A percentile compares a stretch with the other conserved stretches of the same genome.
Evolutionary conservation across 1,140 invertebrate species (phyloP).

Genomic region (Amyelois transitella): DNA sequence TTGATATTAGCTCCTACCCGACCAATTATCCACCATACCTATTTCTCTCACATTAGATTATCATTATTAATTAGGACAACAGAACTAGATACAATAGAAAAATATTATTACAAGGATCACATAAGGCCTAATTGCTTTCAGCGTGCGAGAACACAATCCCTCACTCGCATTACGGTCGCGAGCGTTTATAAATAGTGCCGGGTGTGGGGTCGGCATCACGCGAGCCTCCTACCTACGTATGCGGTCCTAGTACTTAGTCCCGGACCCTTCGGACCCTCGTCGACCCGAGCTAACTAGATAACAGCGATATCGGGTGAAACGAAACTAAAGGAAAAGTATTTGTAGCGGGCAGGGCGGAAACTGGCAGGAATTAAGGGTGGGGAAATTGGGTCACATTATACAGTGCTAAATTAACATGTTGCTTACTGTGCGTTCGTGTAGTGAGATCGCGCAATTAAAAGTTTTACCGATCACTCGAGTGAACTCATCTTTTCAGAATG

Average conservation of each 20-base stretch:
- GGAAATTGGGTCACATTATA: constrained; percentile 52
- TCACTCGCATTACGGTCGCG: constrained; percentile 36
- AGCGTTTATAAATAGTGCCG: constrained; percentile 53
- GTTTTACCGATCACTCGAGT: background rate
- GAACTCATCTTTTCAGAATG: background rate
- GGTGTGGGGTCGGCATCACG: constrained; percentile 39
- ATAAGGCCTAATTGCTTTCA: constrained; percentile 53
- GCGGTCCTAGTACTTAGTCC: constrained; percentile 41
- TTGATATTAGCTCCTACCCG: too few species aligned
- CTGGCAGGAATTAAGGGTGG: constrained; percentile 43
- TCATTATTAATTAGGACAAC: constrained; percentile 19
- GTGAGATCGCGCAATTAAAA: constrained; percentile 1
- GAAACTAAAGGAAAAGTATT: constrained; percentile 68
- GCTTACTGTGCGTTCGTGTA: constrained; percentile 11
- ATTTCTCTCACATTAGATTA: too few species aligned
- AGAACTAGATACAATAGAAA: constrained; percentile 17
- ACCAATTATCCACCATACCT: too few species aligned
- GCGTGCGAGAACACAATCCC: constrained; percentile 49
- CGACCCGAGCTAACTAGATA: constrained; percentile 66
- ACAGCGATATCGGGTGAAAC: constrained; percentile 55
- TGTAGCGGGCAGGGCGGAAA: constrained; percentile 42
- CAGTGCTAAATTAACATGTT: constrained; percentile 31
- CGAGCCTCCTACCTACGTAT: constrained; percentile 40
- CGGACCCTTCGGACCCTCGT: constrained; percentile 62
- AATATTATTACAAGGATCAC: constrained; percentile 45